phyloP scores from a whole-genome alignment of 1,140 invertebrate genomes.

The Trachymyrmex septentrionalis region DNA sequence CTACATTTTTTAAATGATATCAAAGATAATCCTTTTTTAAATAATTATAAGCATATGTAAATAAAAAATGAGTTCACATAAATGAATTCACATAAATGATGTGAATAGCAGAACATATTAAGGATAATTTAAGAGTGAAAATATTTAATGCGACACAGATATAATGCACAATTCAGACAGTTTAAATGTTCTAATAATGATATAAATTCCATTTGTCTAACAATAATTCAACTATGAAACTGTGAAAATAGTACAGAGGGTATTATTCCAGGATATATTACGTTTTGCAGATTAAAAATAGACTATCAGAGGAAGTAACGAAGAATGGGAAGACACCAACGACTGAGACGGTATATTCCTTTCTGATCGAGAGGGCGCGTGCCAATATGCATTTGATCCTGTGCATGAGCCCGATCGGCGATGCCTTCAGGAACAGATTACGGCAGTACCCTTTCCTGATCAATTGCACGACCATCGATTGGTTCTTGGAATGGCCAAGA shows the following conservation, averaged over 20 bases:
- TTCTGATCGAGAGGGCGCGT: slow-evolving; percentile 92
- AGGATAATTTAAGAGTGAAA: neutral
- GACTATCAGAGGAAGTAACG: slow-evolving; percentile 89
- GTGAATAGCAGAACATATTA: neutral
- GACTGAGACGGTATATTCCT: slow-evolving; percentile 90
- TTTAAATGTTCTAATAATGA: neutral
- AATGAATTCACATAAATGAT: neutral
- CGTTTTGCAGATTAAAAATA: slow-evolving; percentile 89
- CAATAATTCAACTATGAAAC: neutral
- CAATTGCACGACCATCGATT: slow-evolving; percentile 95
- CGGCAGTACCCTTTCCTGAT: slow-evolving; percentile 94
- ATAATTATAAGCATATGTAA: neutral
- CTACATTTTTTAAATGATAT: neutral
- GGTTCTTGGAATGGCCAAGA: slow-evolving; percentile 95
- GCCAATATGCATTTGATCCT: slow-evolving; percentile 93
- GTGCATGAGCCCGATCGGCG: slow-evolving; percentile 95
- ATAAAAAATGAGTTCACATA: neutral
- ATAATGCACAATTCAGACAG: neutral
- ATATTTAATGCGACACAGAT: neutral
- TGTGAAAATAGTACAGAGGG: neutral
- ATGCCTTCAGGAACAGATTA: slow-evolving; percentile 91
- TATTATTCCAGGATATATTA: neutral
- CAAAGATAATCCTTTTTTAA: neutral
- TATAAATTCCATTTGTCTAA: neutral
- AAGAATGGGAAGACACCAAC: slow-evolving; percentile 89